Evolutionary conservation across 2,113 vertebrate species (phyloP).

Genomic region (Thamnophis sirtalis): DNA sequence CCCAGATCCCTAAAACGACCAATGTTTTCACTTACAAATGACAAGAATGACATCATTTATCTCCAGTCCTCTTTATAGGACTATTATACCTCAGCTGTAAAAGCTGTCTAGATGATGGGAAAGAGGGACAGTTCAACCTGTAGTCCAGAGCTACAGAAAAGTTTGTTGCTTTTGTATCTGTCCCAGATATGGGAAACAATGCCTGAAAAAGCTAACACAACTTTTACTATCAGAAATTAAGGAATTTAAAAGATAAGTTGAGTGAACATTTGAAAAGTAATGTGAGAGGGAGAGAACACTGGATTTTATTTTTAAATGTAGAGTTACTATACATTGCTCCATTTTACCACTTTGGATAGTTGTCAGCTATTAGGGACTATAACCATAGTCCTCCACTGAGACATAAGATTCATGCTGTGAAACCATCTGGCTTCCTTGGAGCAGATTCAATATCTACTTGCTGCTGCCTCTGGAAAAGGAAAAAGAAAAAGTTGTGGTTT

Average conservation of each 20-base stretch:
- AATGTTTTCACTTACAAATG: background rate
- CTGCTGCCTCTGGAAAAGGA: background rate
- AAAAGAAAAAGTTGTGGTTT: background rate
- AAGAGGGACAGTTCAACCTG: background rate
- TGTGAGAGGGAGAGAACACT: background rate
- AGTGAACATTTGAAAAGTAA: background rate
- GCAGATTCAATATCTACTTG: constrained; percentile 7
- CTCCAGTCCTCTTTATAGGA: background rate
- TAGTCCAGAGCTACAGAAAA: background rate
- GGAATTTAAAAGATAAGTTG: background rate
- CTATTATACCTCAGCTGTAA: background rate
- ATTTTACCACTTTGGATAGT: background rate
- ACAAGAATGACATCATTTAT: background rate
- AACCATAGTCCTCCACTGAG: background rate
- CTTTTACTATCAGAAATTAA: background rate
- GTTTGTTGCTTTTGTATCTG: background rate
- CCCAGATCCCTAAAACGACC: background rate
- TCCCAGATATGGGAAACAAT: background rate
- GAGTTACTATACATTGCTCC: background rate
- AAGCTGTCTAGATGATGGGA: background rate
- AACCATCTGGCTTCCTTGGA: constrained; percentile 26
- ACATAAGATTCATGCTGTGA: constrained; percentile 20
- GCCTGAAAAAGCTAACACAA: background rate
- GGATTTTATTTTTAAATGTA: background rate
- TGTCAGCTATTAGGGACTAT: constrained; percentile 1